Evolutionary conservation across 2,888 invertebrate species (phyloP).

Genomic region (Melanophora roralis): DNA sequence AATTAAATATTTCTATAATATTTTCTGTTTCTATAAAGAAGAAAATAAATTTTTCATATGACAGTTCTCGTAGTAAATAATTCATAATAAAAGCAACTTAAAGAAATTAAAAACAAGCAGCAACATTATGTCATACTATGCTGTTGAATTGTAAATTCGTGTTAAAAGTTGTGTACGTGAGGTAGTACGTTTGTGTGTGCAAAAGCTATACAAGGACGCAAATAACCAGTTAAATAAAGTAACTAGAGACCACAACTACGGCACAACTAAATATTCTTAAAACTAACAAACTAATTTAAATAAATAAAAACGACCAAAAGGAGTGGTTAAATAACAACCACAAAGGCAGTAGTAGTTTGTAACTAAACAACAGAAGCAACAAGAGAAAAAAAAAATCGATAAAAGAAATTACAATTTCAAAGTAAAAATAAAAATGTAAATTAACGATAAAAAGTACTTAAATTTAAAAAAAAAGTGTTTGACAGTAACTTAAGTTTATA

Average conservation of each 20-base stretch:
- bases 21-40: constrained; percentile 1
- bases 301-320: constrained; percentile 18
- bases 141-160: background rate
- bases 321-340: background rate
- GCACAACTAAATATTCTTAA: background rate
- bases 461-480: background rate
- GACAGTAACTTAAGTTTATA: background rate
- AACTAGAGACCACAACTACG: constrained; percentile 7
- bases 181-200: background rate
- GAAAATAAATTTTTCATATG: constrained; percentile 36
- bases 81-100: constrained; percentile 3
- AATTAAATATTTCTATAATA: background rate
- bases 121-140: background rate
- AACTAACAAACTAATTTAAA: constrained; percentile 47
- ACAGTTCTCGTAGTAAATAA: constrained; percentile 30
- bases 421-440: background rate
- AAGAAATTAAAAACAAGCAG: constrained; percentile 18
- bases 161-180: background rate
- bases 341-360: background rate
- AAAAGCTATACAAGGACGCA: constrained; percentile 2
- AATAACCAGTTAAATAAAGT: constrained; percentile 24
- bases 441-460: background rate
- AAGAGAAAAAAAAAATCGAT: constrained; percentile 28
- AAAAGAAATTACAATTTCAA: constrained; percentile 38
- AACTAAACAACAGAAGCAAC: background rate